A percentile compares a stretch with the other conserved stretches of the same genome.
Conservation (phyloP, 2,888 invertebrate species). For the Fragum sueziense region DNA sequence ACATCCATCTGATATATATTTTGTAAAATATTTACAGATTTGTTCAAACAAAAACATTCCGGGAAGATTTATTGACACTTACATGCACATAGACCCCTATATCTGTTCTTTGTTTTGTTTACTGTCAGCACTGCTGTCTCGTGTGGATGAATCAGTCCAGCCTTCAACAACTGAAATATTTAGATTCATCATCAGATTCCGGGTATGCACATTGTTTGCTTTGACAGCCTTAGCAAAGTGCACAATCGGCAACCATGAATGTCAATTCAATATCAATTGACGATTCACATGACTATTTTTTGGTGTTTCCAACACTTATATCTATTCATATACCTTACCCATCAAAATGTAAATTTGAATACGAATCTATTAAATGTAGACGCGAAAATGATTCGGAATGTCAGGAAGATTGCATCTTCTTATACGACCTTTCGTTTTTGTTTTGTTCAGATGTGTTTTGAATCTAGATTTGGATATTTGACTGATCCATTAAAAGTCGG, state of each 20-base stretch:
- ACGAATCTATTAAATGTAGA: too few relatives aligned
- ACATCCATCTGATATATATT: too few relatives aligned
- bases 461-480: too few relatives aligned
- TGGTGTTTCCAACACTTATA: not conserved
- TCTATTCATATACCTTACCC: not conserved
- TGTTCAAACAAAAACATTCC: too few relatives aligned
- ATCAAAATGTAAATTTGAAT: not conserved
- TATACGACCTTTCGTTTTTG: too few relatives aligned
- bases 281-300: not conserved
- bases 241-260: not conserved
- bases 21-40: too few relatives aligned
- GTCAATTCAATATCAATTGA: not conserved
- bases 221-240: not conserved
- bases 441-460: too few relatives aligned
- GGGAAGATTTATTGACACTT: constrained; percentile 16
- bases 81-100: constrained; percentile 47
- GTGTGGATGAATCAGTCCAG: constrained; percentile 20
- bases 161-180: not conserved
- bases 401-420: too few relatives aligned
- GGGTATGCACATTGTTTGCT: not conserved
- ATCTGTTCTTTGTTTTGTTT: constrained; percentile 43
- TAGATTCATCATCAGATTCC: too few relatives aligned
- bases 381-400: too few relatives aligned
- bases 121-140: constrained; percentile 16
- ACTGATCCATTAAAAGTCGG: too few relatives aligned